Conservation (phyloP, 2,113 vertebrate species). For the Antigone vipio region DNA sequence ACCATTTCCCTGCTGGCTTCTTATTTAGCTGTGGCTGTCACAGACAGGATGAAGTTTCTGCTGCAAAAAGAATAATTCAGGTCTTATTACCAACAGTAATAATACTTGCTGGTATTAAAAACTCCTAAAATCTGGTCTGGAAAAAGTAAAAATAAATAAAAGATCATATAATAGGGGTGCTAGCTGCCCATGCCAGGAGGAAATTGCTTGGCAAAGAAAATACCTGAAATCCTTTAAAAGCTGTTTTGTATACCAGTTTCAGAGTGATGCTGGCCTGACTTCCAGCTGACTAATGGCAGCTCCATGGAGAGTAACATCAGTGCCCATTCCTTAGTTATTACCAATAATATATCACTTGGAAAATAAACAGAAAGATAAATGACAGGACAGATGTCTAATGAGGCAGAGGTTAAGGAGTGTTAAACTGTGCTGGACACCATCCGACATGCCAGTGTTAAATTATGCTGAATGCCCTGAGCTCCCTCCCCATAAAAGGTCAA, state of each 20-base stretch:
- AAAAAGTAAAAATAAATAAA: slow-evolving; percentile 24
- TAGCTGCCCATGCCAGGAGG: slow-evolving; percentile 29
- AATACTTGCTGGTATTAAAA: not conserved
- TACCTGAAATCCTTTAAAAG: slow-evolving; percentile 30
- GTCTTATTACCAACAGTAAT: not conserved
- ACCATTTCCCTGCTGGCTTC: not conserved
- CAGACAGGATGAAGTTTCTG: slow-evolving; percentile 16
- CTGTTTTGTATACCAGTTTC: not conserved
- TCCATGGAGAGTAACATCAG: not conserved
- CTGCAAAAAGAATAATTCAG: not conserved
- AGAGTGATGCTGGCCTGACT: not conserved
- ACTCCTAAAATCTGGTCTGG: not conserved
- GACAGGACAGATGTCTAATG: slow-evolving; percentile 68
- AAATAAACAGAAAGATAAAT: slow-evolving; percentile 70
- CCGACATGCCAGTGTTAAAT: slow-evolving; percentile 71
- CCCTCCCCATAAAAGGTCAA: slow-evolving; percentile 45
- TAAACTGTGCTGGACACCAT: slow-evolving; percentile 69
- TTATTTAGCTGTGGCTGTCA: not conserved
- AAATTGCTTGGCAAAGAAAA: slow-evolving; percentile 58
- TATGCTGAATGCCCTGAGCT: slow-evolving; percentile 62
- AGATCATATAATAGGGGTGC: not conserved
- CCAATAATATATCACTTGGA: slow-evolving; percentile 54
- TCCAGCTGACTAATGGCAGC: slow-evolving; percentile 12
- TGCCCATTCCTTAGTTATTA: slow-evolving; percentile 56
- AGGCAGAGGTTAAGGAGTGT: slow-evolving; percentile 73